These are phyloP conservation scores for Calliphora vomitoria DNA, from an alignment of 2,888 invertebrate species.

Conservation along the genomic window DNA sequence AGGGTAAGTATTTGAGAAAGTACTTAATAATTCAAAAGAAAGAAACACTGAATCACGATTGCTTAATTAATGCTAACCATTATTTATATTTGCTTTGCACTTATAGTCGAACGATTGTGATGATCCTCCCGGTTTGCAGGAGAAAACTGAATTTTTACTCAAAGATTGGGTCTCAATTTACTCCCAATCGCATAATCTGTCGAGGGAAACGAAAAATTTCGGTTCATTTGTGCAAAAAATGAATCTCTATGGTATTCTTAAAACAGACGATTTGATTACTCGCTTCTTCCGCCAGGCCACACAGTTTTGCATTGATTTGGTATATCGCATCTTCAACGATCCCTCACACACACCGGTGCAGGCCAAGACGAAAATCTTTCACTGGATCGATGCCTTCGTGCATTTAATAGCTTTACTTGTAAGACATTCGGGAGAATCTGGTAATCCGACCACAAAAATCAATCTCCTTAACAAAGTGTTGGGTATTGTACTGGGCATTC, in stretches of 20 bases:
- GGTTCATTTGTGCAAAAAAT: slow-evolving; percentile 97
- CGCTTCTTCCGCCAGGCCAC: slow-evolving; percentile 98
- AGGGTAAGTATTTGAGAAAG: slow-evolving; percentile 86
- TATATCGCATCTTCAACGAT: slow-evolving; percentile 93
- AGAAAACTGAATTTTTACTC: slow-evolving; percentile 96
- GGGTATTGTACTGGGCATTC: slow-evolving; percentile 97
- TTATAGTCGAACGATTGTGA: slow-evolving; percentile 91
- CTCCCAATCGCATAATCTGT: slow-evolving; percentile 88
- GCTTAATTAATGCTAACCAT: too few species aligned
- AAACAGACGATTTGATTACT: slow-evolving; percentile 98
- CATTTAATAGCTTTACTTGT: slow-evolving; percentile 97
- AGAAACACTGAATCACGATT: too few species aligned
- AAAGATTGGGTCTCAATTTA: slow-evolving; percentile 98
- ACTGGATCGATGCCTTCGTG: slow-evolving; percentile 97
- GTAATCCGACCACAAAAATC: slow-evolving; percentile 95
- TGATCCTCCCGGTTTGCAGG: slow-evolving; percentile 96
- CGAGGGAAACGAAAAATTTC: slow-evolving; percentile 95
- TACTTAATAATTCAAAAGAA: not conserved
- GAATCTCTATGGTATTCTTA: slow-evolving; percentile 97
- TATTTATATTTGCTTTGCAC: not conserved
- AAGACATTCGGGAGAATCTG: slow-evolving; percentile 95
- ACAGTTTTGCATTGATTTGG: slow-evolving; percentile 97
- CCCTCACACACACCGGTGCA: slow-evolving; percentile 88
- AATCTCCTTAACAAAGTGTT: slow-evolving; percentile 97
- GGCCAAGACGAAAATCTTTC: slow-evolving; percentile 96